These are phyloP conservation scores for Drosophila flavopinicola DNA, from an alignment of 2,888 invertebrate species.

Conservation along the genomic window DNA sequence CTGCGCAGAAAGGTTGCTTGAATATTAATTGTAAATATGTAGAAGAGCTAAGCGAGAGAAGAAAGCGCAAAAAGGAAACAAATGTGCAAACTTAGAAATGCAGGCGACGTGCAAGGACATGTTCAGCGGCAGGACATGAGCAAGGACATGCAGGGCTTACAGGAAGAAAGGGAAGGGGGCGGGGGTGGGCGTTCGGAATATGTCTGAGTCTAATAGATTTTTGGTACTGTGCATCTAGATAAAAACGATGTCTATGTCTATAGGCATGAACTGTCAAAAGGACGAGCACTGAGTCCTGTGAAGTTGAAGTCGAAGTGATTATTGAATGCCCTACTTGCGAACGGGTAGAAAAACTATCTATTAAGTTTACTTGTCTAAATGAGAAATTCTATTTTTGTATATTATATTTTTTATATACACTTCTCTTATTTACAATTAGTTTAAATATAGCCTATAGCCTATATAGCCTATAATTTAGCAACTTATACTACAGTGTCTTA, in stretches of 20 bases:
- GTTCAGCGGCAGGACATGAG: not conserved
- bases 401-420: not conserved
- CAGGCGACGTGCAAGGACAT: constrained; percentile 75
- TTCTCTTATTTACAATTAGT: no score
- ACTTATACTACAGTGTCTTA: no score
- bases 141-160: constrained; percentile 15
- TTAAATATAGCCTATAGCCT: no score
- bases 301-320: not conserved
- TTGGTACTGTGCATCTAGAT: constrained; percentile 40
- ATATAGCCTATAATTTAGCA: no score
- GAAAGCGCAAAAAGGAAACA: constrained; percentile 55
- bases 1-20: constrained; percentile 75
- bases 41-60: constrained; percentile 31
- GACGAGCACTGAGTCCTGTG: not conserved
- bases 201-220: constrained; percentile 68
- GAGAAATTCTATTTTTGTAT: accelerated
- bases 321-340: constrained; percentile 21
- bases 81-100: constrained; percentile 80
- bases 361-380: not conserved
- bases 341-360: not conserved
- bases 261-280: constrained; percentile 39
- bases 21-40: constrained; percentile 77
- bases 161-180: not conserved
- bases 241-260: constrained; percentile 30
- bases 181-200: not conserved